Evolutionary conservation across 2,113 vertebrate genomes (phyloP).

Genomic region (Aphyosemion australe): DNA sequence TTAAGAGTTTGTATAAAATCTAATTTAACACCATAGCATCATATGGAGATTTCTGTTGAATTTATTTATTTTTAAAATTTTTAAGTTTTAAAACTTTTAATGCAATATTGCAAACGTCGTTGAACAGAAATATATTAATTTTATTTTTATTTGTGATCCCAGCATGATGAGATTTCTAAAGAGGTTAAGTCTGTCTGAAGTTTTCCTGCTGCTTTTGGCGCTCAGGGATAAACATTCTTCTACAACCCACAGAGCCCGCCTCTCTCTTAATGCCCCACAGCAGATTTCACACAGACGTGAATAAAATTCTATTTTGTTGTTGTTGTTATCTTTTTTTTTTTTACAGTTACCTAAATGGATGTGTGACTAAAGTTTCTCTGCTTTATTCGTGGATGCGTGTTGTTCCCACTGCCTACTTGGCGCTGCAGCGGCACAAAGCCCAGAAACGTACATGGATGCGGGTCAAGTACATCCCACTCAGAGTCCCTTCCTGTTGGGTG

Average conservation of each 20-base stretch:
- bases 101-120: too few relatives aligned
- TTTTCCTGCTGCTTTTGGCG: conserved; percentile 10
- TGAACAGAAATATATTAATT: background rate
- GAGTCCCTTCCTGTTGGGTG: conserved; percentile 53
- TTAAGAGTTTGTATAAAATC: too few relatives aligned
- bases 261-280: background rate
- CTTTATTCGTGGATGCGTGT: conserved; percentile 29
- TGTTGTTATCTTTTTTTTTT: background rate
- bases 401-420: conserved; percentile 37
- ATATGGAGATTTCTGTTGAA: too few relatives aligned
- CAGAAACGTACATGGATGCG: conserved; percentile 57
- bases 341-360: conserved; percentile 4
- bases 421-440: conserved; percentile 40
- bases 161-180: conserved; percentile 4
- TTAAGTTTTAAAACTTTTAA: too few relatives aligned
- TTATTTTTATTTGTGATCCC: background rate
- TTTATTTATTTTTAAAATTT: too few relatives aligned
- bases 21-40: too few relatives aligned
- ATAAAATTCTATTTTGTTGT: background rate
- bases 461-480: conserved; percentile 64
- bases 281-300: conserved; percentile 14
- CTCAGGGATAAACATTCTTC: conserved; percentile 11
- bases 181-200: background rate
- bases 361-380: conserved; percentile 10
- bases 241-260: conserved; percentile 1